A percentile compares a stretch with the other conserved stretches of the same genome.
These are phyloP conservation scores for Rachycentron canadum DNA, from an alignment of 2,797 vertebrate genomes.

Conservation along the genomic window DNA sequence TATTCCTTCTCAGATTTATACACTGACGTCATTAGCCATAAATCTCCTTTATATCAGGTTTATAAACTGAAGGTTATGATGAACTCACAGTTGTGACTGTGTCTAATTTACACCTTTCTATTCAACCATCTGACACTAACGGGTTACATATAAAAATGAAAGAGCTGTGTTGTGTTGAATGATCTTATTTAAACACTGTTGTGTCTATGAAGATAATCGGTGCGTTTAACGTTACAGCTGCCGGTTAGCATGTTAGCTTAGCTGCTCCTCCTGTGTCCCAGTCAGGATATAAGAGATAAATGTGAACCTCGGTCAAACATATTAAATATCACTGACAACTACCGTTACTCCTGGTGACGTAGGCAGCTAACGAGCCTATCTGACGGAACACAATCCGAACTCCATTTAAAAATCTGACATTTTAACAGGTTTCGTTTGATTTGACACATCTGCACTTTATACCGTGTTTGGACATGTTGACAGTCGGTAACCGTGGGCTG, in stretches of 20 bases:
- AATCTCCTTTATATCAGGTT: not conserved
- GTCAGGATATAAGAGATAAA: not conserved
- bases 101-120: too few species aligned
- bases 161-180: not conserved
- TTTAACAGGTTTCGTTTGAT: not conserved
- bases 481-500: rapidly evolving
- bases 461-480: rapidly evolving
- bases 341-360: not conserved
- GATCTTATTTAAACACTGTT: not conserved
- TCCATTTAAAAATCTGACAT: not conserved
- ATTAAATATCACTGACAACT: too few species aligned
- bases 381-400: not conserved
- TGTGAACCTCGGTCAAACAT: too few species aligned
- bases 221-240: not conserved
- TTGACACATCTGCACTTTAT: rapidly evolving
- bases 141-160: not conserved
- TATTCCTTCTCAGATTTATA: not conserved
- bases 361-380: not conserved
- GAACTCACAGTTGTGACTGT: too few species aligned
- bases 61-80: not conserved
- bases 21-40: not conserved
- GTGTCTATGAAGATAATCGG: not conserved
- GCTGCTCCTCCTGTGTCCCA: not conserved
- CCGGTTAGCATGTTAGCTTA: slow-evolving; percentile 17
- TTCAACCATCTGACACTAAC: too few species aligned